These are phyloP conservation scores for Nyctibius bracteatus DNA, from an alignment of 2,113 vertebrate genomes.

Conservation along the genomic window DNA sequence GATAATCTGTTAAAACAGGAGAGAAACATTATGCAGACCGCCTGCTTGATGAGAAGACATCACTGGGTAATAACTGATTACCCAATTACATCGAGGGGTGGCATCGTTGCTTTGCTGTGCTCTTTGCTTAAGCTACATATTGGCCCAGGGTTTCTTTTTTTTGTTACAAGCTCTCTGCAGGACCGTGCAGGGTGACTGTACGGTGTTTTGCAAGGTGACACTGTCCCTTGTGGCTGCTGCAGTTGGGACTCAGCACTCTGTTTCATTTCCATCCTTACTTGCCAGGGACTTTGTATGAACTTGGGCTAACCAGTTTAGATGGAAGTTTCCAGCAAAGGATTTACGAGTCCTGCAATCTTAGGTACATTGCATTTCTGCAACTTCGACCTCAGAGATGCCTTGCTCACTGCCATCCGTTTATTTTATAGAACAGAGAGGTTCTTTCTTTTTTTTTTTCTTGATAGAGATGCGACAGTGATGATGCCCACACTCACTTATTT, in stretches of 20 bases:
- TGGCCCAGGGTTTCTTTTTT: not conserved
- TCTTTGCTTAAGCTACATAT: not conserved
- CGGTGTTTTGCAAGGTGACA: not conserved
- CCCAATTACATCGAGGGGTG: not conserved
- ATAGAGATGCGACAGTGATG: not conserved
- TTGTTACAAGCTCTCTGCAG: not conserved
- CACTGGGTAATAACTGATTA: not conserved
- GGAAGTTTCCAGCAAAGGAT: not conserved
- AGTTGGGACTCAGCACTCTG: not conserved
- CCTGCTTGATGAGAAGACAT: not conserved
- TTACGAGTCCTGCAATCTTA: not conserved
- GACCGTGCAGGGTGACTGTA: accelerated
- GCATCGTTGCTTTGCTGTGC: not conserved
- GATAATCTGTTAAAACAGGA: not conserved
- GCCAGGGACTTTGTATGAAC: not conserved
- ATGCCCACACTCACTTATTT: not conserved
- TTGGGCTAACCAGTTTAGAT: not conserved
- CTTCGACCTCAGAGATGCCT: not conserved
- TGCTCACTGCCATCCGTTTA: not conserved
- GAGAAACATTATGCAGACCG: not conserved
- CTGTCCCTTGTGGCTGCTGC: not conserved
- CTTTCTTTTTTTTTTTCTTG: not conserved
- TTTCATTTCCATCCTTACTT: not conserved
- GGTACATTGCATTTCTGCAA: not conserved
- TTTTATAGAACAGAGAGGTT: not conserved